Evolutionary conservation across 2,113 vertebrate genomes (phyloP), one percentile per base, ranked within the genome.

Genomic region (Vulpes vulpes): DNA sequence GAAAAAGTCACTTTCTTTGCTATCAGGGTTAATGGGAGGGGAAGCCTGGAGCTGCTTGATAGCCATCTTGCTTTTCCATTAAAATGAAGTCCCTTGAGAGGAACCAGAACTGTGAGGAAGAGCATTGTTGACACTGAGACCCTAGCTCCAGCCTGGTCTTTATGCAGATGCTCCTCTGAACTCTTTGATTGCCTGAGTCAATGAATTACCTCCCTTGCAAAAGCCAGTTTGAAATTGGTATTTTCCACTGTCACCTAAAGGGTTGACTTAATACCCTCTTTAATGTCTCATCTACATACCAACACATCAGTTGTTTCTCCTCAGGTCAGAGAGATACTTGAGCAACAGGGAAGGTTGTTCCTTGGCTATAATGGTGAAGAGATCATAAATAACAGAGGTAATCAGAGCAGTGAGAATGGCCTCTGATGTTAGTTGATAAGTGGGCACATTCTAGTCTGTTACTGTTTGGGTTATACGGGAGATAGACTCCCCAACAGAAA

Each of bases 21-120:
- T 88, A 30, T 22, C 38, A 17, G 62, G 53, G 22, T 76, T 79
- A 53, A 16, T 14, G 43, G 62, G 59, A 74, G 17, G 53, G 51
- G 35, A 30, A 74, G 23, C 27, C 53, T 60, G 16, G 14, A 81
- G 65, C 35, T 79, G 9, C 9, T 67, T 67, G 65, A 38, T 9
- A 59, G 23, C 17, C 35, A 57, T 67, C 64, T 88, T 89, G 30
- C 8, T 57, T 81, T 94, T 62, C 27, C 30, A 25, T 12, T 53
- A 95, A 25, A 89, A 94, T 43, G 30, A 94, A 86, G 60, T 60
- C 57, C 22, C 53, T 35, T 82, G 60, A 95, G 15, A 84, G 43
- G 23, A 89, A n/a, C 5, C 59, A 69, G 82, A 64, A 82, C 2
- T 15, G 22, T 8, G 20, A 5, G 38, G 62, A 20, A 27, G 1